Evolutionary conservation across 2,113 vertebrate species (phyloP).

Genomic region (Oriolus oriolus): DNA sequence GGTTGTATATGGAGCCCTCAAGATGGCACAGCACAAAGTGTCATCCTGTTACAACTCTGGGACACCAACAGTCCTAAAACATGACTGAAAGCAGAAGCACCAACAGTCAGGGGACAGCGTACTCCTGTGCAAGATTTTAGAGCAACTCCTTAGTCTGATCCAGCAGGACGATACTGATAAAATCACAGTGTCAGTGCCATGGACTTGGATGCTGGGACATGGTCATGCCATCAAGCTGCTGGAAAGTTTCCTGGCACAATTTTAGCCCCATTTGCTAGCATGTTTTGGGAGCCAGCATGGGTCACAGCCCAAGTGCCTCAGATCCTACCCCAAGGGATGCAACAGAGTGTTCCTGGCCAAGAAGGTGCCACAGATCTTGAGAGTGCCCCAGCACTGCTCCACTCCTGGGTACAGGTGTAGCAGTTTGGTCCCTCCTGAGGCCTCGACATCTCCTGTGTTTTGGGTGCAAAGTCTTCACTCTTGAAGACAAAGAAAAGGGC

Average conservation of each 20-base stretch:
- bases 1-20: not conserved
- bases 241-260: not conserved
- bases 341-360: not conserved
- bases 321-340: not conserved
- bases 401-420: not conserved
- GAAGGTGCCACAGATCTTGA: not conserved
- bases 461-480: not conserved
- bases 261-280: not conserved
- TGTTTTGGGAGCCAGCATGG: not conserved
- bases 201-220: not conserved
- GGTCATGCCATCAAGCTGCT: not conserved
- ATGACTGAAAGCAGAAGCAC: not conserved
- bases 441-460: not conserved
- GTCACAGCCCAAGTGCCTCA: not conserved
- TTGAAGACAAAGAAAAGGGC: not conserved
- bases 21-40: not conserved
- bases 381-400: not conserved
- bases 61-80: not conserved
- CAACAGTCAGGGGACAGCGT: not conserved
- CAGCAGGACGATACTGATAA: not conserved
- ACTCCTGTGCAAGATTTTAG: not conserved
- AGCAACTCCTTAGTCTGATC: not conserved
- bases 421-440: not conserved
- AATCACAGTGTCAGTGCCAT: not conserved
- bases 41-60: not conserved